Evolutionary conservation across 1,140 invertebrate species (phyloP), one percentile per base, ranked within the genome.

Genomic region (Drosophila bifasciata): DNA sequence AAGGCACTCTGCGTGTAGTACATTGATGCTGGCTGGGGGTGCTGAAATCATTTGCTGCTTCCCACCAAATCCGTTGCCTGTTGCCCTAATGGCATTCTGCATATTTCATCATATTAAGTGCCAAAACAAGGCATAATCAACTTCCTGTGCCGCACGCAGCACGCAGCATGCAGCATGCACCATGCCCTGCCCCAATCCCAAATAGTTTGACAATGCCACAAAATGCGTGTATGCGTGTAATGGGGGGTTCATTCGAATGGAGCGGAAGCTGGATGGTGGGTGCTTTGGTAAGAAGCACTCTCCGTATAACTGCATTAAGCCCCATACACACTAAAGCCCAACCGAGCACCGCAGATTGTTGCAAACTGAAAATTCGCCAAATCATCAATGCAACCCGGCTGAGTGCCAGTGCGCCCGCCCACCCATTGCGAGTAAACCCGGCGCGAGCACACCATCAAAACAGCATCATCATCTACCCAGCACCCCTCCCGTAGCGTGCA

Each of bases 91-190:
- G 78, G 84, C 71, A 76, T 86, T 83, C 68, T 88, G 83, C 84
- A 88, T 88, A 89, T 88, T 88, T 88, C 83, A 88, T 88, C 85
- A 88, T 62, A 88, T 88, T 88, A 88, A 88, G 83, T 88, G 83
- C 84, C 83, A 83, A 79, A 89, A 88, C 83, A 88, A 88, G 70
- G 84, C 75, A 88, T 88, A 88, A 88, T 88, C 84, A 88, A 88
- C 83, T 67, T 48, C 43, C 28, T 32, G 70, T 17, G 17, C 36
- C 55, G 36, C 36, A 21, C 45, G 48, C 62, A 25, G 39, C 41
- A 25, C 36, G 40, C 23, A 1, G 46, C 46, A 50, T 81, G 73
- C 43, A 19, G 45, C 28, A 36, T 51, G 40, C 17, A 1, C 41
- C 46, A 50, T 80, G 73, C 43, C 25, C 32, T 36, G 11, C 32